These are phyloP conservation scores for Caenorhabditis sp. DNA, from an alignment of 2,888 invertebrate genomes.

Conservation along the genomic window DNA sequence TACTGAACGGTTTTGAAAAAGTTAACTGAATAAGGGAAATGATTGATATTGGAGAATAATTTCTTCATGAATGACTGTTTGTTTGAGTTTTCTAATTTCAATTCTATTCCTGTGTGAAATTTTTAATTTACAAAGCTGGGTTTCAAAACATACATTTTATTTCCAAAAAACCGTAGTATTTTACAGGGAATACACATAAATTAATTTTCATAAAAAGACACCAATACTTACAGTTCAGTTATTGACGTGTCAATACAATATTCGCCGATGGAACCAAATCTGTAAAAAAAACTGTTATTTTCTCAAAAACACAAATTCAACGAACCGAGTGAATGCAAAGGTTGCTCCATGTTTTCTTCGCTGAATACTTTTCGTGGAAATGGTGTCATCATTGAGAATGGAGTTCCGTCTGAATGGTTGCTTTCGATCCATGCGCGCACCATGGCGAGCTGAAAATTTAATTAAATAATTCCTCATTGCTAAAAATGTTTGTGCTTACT, in stretches of 20 bases:
- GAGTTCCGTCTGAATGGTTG: slow-evolving; percentile 79
- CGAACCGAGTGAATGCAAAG: slow-evolving; percentile 83
- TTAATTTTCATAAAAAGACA: not conserved
- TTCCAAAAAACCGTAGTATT: no score
- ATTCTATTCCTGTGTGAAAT: no score
- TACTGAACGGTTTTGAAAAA: slow-evolving; percentile 3
- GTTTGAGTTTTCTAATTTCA: no score
- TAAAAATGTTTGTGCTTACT: slow-evolving; percentile 6
- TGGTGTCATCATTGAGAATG: slow-evolving; percentile 87
- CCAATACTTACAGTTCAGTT: not conserved
- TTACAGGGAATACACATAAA: no score
- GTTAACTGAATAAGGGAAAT: no score
- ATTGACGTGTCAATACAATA: slow-evolving; percentile 12
- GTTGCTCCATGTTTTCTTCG: slow-evolving; percentile 86
- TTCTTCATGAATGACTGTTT: no score
- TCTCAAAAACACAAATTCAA: not conserved
- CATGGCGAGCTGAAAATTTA: slow-evolving; percentile 80
- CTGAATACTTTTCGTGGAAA: slow-evolving; percentile 89
- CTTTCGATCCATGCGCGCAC: slow-evolving; percentile 88
- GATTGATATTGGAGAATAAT: no score
- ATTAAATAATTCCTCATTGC: not conserved
- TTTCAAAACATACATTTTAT: no score
- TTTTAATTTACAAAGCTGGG: no score
- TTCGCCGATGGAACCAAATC: slow-evolving; percentile 39
- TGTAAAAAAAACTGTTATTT: slow-evolving; percentile 7